phyloP scores from a whole-genome alignment of 2,888 invertebrate species.

The Rhagonycha lutea region DNA sequence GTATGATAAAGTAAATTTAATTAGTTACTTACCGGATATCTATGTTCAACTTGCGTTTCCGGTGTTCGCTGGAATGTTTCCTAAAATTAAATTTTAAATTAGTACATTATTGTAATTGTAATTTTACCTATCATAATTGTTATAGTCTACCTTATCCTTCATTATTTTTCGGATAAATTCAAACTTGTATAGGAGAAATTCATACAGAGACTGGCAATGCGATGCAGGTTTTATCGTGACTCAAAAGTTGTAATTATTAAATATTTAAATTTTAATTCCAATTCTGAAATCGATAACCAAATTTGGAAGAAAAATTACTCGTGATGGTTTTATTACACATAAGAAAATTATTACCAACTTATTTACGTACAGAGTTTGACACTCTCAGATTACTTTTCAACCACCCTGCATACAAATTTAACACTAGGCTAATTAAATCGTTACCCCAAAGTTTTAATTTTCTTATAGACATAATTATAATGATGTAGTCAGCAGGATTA shows the following conservation, averaged over 20 bases:
- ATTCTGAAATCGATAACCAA: not conserved
- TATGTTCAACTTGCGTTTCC: slow-evolving; percentile 53
- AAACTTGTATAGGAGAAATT: not conserved
- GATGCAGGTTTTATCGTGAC: not conserved
- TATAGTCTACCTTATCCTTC: not conserved
- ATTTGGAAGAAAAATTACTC: not conserved
- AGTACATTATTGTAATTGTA: not conserved
- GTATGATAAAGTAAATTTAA: slow-evolving; percentile 5
- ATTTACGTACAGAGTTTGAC: not conserved
- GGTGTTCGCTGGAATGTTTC: slow-evolving; percentile 54
- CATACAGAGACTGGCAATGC: not conserved
- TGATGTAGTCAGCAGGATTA: not conserved
- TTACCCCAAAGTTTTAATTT: not conserved
- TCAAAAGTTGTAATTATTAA: slow-evolving; percentile 1
- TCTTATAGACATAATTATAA: not conserved
- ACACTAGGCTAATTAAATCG: not conserved
- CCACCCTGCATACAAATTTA: not conserved
- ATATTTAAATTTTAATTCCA: not conserved
- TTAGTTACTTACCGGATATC: slow-evolving; percentile 52
- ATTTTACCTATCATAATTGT: not conserved
- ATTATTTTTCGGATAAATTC: not conserved
- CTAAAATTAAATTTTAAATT: slow-evolving; percentile 42
- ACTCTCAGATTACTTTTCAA: no score
- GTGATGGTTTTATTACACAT: not conserved
- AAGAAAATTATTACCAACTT: not conserved